phyloP scores from a whole-genome alignment of 2,797 vertebrate species.

The Oryzias dopingdopingensis region DNA sequence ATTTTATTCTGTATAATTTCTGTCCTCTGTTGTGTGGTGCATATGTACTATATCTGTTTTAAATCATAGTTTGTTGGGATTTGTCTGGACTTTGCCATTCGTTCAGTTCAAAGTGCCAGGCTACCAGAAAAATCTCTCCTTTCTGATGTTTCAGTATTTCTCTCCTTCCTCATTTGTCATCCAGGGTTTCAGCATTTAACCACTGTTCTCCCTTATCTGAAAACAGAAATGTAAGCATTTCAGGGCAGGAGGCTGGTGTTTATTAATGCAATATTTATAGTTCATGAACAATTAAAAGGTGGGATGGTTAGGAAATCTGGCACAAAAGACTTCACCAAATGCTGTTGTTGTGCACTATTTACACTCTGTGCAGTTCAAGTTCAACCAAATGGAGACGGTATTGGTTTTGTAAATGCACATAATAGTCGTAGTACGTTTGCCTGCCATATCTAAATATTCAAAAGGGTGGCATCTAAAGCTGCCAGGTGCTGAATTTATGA shows the following conservation, averaged over 20 bases:
- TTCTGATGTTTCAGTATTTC: constrained; percentile 78
- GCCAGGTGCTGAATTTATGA: constrained; percentile 82
- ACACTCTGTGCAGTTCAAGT: constrained; percentile 62
- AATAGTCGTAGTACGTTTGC: constrained; percentile 66
- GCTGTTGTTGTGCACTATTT: constrained; percentile 58
- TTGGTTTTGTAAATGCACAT: constrained; percentile 67
- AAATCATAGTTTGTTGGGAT: constrained; percentile 74
- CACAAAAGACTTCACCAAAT: constrained; percentile 66
- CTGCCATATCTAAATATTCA: constrained; percentile 77
- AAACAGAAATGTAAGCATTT: constrained; percentile 59
- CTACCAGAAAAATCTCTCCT: constrained; percentile 87
- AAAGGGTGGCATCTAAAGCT: constrained; percentile 70
- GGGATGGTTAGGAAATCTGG: constrained; percentile 65
- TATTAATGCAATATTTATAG: constrained; percentile 78
- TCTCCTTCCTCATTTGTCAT: constrained; percentile 52
- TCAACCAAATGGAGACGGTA: constrained; percentile 69
- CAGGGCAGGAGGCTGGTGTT: constrained; percentile 58
- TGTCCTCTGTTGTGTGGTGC: constrained; percentile 77
- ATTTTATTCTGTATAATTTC: constrained; percentile 67
- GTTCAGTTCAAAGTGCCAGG: constrained; percentile 96
- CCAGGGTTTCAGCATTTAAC: constrained; percentile 68
- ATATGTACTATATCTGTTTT: constrained; percentile 77
- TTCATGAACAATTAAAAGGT: constrained; percentile 55
- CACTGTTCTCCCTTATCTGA: constrained; percentile 51
- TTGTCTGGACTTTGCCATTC: constrained; percentile 91